Conservation (phyloP, 2,797 vertebrate genomes). For the Eleutherodactylus coqui region DNA sequence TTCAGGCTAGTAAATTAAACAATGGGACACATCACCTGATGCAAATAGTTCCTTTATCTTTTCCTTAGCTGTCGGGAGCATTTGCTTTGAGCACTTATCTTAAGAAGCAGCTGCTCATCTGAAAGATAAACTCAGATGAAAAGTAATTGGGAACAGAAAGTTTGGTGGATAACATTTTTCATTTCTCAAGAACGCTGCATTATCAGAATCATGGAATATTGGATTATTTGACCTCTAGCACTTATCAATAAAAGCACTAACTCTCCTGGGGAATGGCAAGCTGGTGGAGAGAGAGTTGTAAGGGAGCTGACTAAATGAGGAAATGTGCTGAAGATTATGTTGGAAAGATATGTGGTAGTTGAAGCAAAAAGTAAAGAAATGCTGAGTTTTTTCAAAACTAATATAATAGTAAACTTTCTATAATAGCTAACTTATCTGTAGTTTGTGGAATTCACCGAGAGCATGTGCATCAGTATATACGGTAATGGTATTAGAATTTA, state of each 20-base stretch:
- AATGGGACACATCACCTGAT: conserved; percentile 50
- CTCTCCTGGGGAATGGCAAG: not conserved
- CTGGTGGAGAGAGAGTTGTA: not conserved
- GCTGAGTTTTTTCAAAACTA: not conserved
- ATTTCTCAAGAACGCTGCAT: conserved; percentile 33
- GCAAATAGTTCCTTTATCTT: conserved; percentile 49
- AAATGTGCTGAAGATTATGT: not conserved
- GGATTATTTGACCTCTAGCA: conserved; percentile 44
- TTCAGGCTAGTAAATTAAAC: conserved; percentile 21
- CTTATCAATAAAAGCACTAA: conserved; percentile 45
- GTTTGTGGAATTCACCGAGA: too few species aligned
- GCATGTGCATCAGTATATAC: not conserved
- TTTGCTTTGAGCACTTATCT: conserved; percentile 53
- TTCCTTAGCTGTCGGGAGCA: conserved; percentile 29
- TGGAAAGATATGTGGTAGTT: not conserved
- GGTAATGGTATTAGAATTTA: too few species aligned
- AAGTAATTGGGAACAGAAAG: conserved; percentile 48
- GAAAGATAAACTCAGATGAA: conserved; percentile 57
- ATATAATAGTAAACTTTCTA: not conserved
- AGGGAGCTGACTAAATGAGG: conserved; percentile 4
- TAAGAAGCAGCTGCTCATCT: conserved; percentile 52
- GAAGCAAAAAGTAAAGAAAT: conserved; percentile 10
- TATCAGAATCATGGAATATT: conserved; percentile 54
- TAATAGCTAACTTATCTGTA: not conserved
- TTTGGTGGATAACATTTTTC: conserved; percentile 53